Evolutionary conservation across 2,113 vertebrate species (phyloP), one percentile per base, ranked within the genome.

Genomic region (Carollia perspicillata): DNA sequence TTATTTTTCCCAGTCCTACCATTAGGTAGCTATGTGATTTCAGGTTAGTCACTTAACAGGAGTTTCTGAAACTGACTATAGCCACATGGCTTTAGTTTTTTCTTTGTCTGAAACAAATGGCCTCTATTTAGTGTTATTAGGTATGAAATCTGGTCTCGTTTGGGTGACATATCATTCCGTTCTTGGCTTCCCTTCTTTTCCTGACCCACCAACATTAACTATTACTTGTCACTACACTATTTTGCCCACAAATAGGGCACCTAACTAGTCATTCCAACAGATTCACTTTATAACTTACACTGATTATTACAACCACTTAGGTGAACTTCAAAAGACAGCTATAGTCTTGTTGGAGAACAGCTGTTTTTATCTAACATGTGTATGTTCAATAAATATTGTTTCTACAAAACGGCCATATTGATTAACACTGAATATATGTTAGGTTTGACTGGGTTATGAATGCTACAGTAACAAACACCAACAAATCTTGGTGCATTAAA

Each of bases 231-330:
- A 88, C 30, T 84, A 40, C 2, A 72, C 8, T 80, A 35, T 65
- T 91, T 17, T 94, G 63, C 71, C 71, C 55, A 90, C 40, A 87
- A 87, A 77, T 53, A 87, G 84, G 66, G n/a, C 26, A 95, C 30
- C 35, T 58, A 90, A 78, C 2, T 79, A 37, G 65, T 68, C 33
- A 87, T 55, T 30, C 75, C 58, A 83, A 28, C 3, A 92, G 33
- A 87, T 69, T 60, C 3, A 23, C 58, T 58, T 77, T 33, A 28
- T 77, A 77, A 84, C 16, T 68, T 92, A 53, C 10, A 60, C 4
- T 77, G 13, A 87, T n/a, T 91, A 80, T 33, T 74, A 74, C 26
- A 81, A 92, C 33, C 47, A 83, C 33, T 40, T 30, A 68, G 10
- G n/a, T 81, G n/a, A 87, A 92, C 84, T 87, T 58, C 37, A 75